Base-by-base conservation (phyloP, 1,140 invertebrate genomes). In the Epicauta chinensis region DNA sequence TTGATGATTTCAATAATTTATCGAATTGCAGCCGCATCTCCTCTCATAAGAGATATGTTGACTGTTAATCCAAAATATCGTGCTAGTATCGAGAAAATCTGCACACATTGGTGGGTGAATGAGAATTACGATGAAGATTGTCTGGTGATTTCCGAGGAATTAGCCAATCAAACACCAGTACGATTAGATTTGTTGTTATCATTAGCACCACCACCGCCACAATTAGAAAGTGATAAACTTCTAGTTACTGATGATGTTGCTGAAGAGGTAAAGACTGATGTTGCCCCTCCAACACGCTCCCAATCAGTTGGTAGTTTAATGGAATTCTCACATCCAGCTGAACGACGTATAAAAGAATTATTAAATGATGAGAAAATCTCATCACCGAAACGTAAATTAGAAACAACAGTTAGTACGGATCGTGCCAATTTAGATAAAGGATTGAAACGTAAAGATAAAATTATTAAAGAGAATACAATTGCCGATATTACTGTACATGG, bases 51-150 rank as follows among this genome's bases (percentile, higher is more conserved):
- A 36, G 88, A 91, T 46, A 92, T 99, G 84, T 74, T 99, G 45
- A 93, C 91, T 0, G 93, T 97, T 0, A 89, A 91, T 66, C 92
- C 95, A 0, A 74, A 81, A 12, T 83, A 89, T 64, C 76, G 97
- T 60, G 92, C 95, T 4, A 91, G 89, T 57, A 93, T 99, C 55
- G 85, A 89, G 56, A 91, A 92, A 68, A 95, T 98, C 34, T 96
- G 95, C 66, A 81, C 82, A 15, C 91, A 99, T 75, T 90, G 90
- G 89, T 90, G 87, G 87, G 83, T 98, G 35, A 97, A 98, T 73
- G 79, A 89, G 58, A 89, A 86, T 7, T 91, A 91, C 62, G 81
- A 85, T 42, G 79, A 84, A 37, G 87, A 82, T 34, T 94, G 93
- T 70, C 73, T 94, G 38, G 87, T 89, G 47, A 79, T 91, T 48